phyloP scores from a whole-genome alignment of 2,797 vertebrate species.

The Geotrypetes seraphini region DNA sequence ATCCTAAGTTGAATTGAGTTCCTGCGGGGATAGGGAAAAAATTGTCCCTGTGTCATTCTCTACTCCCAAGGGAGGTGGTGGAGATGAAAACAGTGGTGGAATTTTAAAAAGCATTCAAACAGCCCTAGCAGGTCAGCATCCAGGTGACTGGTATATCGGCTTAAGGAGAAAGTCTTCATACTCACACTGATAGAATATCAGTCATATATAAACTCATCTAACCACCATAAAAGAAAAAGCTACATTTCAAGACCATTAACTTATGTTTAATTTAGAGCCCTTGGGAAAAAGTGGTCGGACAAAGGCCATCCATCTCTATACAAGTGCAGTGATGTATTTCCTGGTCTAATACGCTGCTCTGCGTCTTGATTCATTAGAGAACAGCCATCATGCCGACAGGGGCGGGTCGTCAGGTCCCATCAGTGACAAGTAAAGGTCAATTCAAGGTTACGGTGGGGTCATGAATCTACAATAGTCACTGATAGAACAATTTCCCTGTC shows the following conservation, averaged over 20 bases:
- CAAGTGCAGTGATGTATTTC: slow-evolving; percentile 73
- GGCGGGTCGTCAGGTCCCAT: slow-evolving; percentile 72
- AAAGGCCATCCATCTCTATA: slow-evolving; percentile 76
- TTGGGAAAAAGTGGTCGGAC: slow-evolving; percentile 54
- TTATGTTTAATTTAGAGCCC: slow-evolving; percentile 71
- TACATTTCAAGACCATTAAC: slow-evolving; percentile 61
- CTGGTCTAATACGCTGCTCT: slow-evolving; percentile 69
- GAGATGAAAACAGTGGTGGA: too few relatives aligned
- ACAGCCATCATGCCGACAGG: slow-evolving; percentile 72
- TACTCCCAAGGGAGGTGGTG: too few relatives aligned
- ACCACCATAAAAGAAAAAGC: slow-evolving; percentile 31
- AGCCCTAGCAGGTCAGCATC: too few relatives aligned
- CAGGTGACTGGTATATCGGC: too few relatives aligned
- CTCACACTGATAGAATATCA: slow-evolving; percentile 28
- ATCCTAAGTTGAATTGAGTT: too few relatives aligned
- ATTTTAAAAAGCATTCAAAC: too few relatives aligned
- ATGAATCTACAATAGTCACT: slow-evolving; percentile 66
- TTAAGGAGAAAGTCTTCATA: slow-evolving; percentile 13
- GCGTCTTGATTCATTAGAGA: slow-evolving; percentile 73
- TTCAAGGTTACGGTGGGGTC: slow-evolving; percentile 72
- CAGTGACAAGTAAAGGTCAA: slow-evolving; percentile 74
- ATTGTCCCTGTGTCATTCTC: too few relatives aligned
- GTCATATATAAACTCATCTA: slow-evolving; percentile 41
- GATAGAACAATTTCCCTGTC: slow-evolving; percentile 71
- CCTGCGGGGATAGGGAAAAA: too few relatives aligned